Evolutionary conservation across 2,113 vertebrate species (phyloP), one percentile per base, ranked within the genome.

Genomic region (Ptyas mucosa): DNA sequence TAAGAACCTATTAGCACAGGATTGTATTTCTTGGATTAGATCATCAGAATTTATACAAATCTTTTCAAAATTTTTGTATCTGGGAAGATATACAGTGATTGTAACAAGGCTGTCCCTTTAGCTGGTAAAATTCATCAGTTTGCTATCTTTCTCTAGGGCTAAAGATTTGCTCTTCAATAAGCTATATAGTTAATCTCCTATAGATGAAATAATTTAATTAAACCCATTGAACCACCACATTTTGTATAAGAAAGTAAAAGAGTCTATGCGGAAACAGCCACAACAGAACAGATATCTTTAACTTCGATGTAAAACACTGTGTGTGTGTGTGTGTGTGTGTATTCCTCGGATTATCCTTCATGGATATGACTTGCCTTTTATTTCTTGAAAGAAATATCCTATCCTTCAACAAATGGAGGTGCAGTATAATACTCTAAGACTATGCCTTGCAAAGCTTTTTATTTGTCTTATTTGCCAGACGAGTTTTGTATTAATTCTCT

Each of bases 111-210:
- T 86, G 91, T 94, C 85, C 89, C 94, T 69, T 89, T 89, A 89
- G 34, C 21, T 89, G 26, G 11, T 95, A 3, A 49, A 93, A 61
- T 53, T 91, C 88, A 94, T 85, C 93, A 55, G 90, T 90, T 93
- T 95, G 89, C 94, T 94, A 91, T 95, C 64, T 57, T 93, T 95
- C 88, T 92, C 91, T 85, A 88, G 86, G 96, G 94, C 94, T 96
- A 95, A 94, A 93, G 92, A 88, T 88, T 64, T 96, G 58, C 69
- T 95, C 94, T 87, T 95, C 88, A 94, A 55, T 69, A 95, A 95
- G 93, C 94, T 90, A 0, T 94, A 81, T 55, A 94, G 64, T 92
- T 92, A 91, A 89, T 64, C 55, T 61, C 23, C 55, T 43, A 24
- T 61, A 43, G 46, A 89, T 81, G 15, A 81, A 81, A 81, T 81